phyloP scores from a whole-genome alignment of 2,888 invertebrate species.

The Yponomeuta cagnagella region DNA sequence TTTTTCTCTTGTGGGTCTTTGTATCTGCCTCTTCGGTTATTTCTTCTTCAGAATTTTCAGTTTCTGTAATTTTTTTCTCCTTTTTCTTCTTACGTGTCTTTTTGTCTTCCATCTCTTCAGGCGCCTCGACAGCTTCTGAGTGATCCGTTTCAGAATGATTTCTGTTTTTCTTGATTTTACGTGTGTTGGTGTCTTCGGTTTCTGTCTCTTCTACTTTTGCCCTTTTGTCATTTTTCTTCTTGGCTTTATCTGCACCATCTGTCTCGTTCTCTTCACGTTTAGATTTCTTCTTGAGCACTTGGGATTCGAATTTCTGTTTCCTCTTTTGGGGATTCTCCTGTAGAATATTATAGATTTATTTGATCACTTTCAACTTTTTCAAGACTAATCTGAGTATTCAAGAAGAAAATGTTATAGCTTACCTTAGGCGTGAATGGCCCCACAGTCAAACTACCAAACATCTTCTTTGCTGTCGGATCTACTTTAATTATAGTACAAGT shows the following conservation, averaged over 20 bases:
- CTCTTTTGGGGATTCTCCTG: conserved; percentile 39
- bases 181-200: conserved; percentile 23
- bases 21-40: conserved; percentile 17
- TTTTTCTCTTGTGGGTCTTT: conserved; percentile 16
- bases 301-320: conserved; percentile 24
- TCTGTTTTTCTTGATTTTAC: conserved; percentile 17
- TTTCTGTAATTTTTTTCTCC: not conserved
- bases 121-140: conserved; percentile 9
- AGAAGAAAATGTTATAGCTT: conserved; percentile 25
- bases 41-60: not conserved
- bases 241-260: not conserved
- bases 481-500: conserved; percentile 63
- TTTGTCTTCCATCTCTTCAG: conserved; percentile 20
- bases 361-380: not conserved
- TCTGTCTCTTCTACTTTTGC: conserved; percentile 18
- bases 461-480: conserved; percentile 45
- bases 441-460: conserved; percentile 59
- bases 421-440: conserved; percentile 43
- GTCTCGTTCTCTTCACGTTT: conserved; percentile 19
- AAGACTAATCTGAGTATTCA: not conserved
- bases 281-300: conserved; percentile 25
- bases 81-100: conserved; percentile 14
- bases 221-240: conserved; percentile 13
- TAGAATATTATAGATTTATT: conserved; percentile 15
- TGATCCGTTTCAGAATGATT: conserved; percentile 21